Percentiles rank a stretch among this genome's conserved stretches.
phyloP scores from a whole-genome alignment of 1,140 invertebrate species.

The Drosophila takahashii region DNA sequence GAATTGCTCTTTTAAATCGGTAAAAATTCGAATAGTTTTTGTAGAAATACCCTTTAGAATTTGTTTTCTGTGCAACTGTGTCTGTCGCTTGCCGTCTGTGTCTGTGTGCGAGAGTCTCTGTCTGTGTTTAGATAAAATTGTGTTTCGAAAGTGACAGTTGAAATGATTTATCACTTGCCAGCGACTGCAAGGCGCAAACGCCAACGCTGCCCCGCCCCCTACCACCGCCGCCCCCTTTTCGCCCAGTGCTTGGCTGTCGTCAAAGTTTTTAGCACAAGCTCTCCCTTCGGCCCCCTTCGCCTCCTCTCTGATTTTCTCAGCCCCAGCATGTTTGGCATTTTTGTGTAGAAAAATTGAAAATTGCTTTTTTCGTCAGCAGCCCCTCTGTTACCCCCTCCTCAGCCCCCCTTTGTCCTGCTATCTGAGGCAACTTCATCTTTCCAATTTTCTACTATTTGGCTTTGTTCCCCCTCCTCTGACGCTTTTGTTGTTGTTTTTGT shows the following conservation, averaged over 20 bases:
- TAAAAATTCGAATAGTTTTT: background rate
- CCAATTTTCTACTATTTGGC: slow-evolving; percentile 83
- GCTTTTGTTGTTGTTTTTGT: slow-evolving; percentile 39
- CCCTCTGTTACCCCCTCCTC: slow-evolving; percentile 3
- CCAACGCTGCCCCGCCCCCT: slow-evolving; percentile 29
- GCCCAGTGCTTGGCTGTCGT: slow-evolving; percentile 57
- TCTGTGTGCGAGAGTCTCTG: slow-evolving; percentile 22
- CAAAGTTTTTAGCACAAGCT: slow-evolving; percentile 77
- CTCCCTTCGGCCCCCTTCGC: slow-evolving; percentile 8
- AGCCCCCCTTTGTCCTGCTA: slow-evolving; percentile 46
- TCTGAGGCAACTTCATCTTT: slow-evolving; percentile 80
- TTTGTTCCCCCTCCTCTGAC: slow-evolving; percentile 45
- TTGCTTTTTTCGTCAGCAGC: slow-evolving; percentile 71
- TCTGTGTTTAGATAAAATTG: slow-evolving; percentile 84
- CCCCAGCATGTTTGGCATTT: slow-evolving; percentile 65
- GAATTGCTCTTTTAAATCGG: background rate
- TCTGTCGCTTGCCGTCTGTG: slow-evolving; percentile 27
- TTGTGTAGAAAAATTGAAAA: slow-evolving; percentile 82
- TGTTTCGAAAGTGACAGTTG: slow-evolving; percentile 85
- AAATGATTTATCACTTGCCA: slow-evolving; percentile 84
- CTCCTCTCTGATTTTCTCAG: slow-evolving; percentile 8
- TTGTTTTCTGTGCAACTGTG: slow-evolving; percentile 30
- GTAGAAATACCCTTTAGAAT: background rate
- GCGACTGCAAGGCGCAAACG: slow-evolving; percentile 74
- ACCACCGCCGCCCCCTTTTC: background rate